Evolutionary conservation across 2,113 vertebrate genomes (phyloP).

Genomic region (Stigmatopora nigra): DNA sequence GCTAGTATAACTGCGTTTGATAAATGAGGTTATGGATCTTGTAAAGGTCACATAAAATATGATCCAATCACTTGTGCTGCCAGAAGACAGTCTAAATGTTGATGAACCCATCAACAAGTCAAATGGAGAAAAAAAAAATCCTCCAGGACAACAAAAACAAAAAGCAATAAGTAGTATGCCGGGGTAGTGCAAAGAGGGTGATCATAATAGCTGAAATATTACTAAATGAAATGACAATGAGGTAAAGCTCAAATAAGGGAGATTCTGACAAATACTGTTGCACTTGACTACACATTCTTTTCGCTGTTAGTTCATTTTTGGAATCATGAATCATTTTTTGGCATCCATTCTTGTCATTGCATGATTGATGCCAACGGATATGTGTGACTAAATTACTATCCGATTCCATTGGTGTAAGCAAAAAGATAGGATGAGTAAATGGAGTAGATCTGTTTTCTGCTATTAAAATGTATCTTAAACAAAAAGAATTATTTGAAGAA

Average conservation of each 20-base stretch:
- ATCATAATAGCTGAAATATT: neutral
- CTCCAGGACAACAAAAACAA: neutral
- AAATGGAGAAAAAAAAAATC: constrained; percentile 21
- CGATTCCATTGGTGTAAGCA: neutral
- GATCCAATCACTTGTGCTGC: constrained; percentile 44
- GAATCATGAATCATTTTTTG: neutral
- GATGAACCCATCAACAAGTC: constrained; percentile 44
- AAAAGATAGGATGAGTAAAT: neutral
- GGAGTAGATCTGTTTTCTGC: too few species aligned
- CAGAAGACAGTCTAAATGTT: constrained; percentile 27
- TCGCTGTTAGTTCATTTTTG: neutral
- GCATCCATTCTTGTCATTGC: neutral
- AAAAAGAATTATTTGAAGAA: neutral
- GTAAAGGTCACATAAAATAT: constrained; percentile 52
- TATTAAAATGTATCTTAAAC: neutral
- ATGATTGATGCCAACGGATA: neutral
- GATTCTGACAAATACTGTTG: neutral
- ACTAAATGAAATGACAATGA: neutral
- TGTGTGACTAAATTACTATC: neutral
- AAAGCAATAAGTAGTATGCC: neutral
- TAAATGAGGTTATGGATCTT: constrained; percentile 31
- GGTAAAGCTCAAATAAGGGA: neutral
- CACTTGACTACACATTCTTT: neutral
- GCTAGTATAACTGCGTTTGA: constrained; percentile 41
- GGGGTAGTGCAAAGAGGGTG: neutral